phyloP scores from a whole-genome alignment of 2,888 invertebrate species.

The Megamerina dolium region DNA sequence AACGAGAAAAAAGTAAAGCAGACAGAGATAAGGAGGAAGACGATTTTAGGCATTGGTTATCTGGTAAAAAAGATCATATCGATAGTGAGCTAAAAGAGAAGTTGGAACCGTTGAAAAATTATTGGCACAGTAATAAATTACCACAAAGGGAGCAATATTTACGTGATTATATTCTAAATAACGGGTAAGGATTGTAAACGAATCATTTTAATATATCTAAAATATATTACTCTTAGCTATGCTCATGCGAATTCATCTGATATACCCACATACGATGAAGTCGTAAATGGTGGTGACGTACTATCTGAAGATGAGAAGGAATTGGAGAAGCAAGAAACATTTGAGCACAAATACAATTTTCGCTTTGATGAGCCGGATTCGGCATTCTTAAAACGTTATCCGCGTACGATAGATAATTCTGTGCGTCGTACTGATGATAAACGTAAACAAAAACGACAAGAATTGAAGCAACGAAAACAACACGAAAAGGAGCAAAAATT shows the following conservation, averaged over 20 bases:
- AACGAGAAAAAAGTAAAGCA: constrained; percentile 53
- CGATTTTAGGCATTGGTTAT: constrained; percentile 73
- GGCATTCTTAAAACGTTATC: constrained; percentile 87
- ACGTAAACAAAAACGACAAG: constrained; percentile 71
- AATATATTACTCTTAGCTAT: constrained; percentile 42
- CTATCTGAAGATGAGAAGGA: constrained; percentile 74
- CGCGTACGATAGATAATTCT: constrained; percentile 78
- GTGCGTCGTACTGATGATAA: constrained; percentile 74
- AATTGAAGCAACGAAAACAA: constrained; percentile 66
- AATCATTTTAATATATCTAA: not conserved
- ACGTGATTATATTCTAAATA: constrained; percentile 85
- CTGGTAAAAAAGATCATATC: constrained; percentile 63
- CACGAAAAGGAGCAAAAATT: constrained; percentile 72
- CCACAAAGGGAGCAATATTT: constrained; percentile 83
- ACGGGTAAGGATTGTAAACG: constrained; percentile 54
- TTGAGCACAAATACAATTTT: constrained; percentile 93
- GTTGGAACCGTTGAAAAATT: constrained; percentile 69
- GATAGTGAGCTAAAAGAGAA: constrained; percentile 58
- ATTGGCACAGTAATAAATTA: constrained; percentile 78
- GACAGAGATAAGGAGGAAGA: constrained; percentile 53
- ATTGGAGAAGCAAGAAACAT: constrained; percentile 78
- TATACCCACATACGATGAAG: constrained; percentile 61
- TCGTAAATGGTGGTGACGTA: constrained; percentile 56
- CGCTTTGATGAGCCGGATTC: constrained; percentile 94
- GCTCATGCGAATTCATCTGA: constrained; percentile 52